A percentile compares a stretch with the other conserved stretches of the same genome.
Conservation (phyloP, 2,113 vertebrate genomes). For the Oreochromis niloticus region DNA sequence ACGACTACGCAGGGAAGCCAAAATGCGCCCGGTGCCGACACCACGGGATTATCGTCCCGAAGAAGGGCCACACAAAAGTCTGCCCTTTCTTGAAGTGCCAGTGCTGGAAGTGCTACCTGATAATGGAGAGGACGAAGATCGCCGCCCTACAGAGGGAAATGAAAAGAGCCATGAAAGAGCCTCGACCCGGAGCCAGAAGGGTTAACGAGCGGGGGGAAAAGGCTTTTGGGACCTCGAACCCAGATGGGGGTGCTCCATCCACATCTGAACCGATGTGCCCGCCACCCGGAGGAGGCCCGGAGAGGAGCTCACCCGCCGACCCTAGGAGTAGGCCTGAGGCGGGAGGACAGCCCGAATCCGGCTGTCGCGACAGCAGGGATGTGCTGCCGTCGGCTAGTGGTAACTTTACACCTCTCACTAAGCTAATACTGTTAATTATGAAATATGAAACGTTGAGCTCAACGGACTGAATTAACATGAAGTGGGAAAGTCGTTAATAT, state of each 20-base stretch:
- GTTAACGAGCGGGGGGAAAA: rapidly evolving
- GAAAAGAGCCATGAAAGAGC: background rate
- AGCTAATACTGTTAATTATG: background rate
- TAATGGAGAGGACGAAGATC: background rate
- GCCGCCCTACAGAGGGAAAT: background rate
- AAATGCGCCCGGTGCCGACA: conserved; percentile 17
- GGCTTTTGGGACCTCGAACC: rapidly evolving
- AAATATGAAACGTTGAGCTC: background rate
- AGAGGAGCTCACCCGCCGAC: rapidly evolving
- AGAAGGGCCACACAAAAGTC: background rate
- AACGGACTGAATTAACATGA: background rate
- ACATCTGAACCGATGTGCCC: background rate
- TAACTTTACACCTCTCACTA: too few species aligned
- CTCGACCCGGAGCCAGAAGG: background rate
- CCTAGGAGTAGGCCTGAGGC: background rate
- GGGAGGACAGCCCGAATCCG: rapidly evolving
- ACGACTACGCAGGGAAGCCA: rapidly evolving
- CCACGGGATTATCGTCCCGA: conserved; percentile 12
- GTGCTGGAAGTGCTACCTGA: conserved; percentile 8
- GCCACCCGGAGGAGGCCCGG: background rate
- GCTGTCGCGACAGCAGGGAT: background rate
- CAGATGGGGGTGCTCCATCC: background rate
- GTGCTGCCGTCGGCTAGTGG: background rate
- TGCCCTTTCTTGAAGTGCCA: background rate
- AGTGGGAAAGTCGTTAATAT: background rate